Evolutionary conservation across 2,113 vertebrate genomes (phyloP), one percentile per base, ranked within the genome.

Genomic region (Antechinus stuartii): DNA sequence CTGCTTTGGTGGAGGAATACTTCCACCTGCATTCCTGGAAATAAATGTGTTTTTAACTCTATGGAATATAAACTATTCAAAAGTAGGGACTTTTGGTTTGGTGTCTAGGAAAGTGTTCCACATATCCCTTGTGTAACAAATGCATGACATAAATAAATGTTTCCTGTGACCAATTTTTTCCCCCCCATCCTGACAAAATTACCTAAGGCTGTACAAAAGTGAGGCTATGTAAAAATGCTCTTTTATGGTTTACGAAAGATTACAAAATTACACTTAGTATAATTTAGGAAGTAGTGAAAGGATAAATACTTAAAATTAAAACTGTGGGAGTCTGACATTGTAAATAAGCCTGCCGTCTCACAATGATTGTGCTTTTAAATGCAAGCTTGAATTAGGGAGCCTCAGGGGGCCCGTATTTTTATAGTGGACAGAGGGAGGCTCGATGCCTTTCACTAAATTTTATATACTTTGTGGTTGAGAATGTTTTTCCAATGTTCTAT

Each of bases 91-190:
- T 96, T 97, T 94, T 91, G 96, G 97, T 97, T 84, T 23, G 7
- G 68, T 84, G 61, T 35, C 61, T 76, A 76, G 4, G 16, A 76
- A 76, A n/a, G 16, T 76, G 35, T 16, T 76, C 19, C 42, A 42
- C 19, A 42, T 84, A 76, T 42, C n/a, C n/a, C 84, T 97, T 97
- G 92, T 96, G 94, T 97, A 94, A 97, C 97, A 97, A 96, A 96
- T 97, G 94, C 94, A 93, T 93, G 89, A 96, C 95, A 96, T 91
- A 94, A 96, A 94, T 89, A 92, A 91, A 94, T 94, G 91, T 94
- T 16, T 91, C n/a, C 90, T 96, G 91, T 90, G 93, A 53, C 53
- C 92, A 90, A 95, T 97, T 57, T 96, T n/a, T 76, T 16, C 23
- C 8, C 11, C 19, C 19, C 2, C 6, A 42, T 42, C 6, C 19